These are phyloP conservation scores for Lepidonotus clava DNA, from an alignment of 2,888 invertebrate genomes.

Conservation along the genomic window DNA sequence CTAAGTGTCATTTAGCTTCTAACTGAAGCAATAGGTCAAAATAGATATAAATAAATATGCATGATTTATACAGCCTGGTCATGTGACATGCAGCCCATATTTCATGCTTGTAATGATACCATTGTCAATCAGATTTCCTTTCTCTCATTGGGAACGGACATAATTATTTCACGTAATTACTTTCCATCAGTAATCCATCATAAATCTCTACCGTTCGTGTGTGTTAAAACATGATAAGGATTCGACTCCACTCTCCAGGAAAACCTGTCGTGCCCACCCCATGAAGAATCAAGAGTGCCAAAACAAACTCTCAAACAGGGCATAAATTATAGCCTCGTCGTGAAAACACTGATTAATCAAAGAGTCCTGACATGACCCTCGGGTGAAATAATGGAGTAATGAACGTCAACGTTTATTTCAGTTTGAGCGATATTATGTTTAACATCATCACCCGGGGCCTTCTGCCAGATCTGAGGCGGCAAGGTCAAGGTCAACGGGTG, in stretches of 20 bases:
- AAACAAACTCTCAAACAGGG: background rate
- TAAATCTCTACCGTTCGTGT: no score
- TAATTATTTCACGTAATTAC: no score
- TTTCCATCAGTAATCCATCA: no score
- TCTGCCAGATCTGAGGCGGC: background rate
- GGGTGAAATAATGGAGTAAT: background rate
- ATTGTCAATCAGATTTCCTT: no score
- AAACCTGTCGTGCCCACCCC: background rate
- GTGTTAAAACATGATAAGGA: no score
- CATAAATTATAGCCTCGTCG: background rate
- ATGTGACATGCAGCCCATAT: no score
- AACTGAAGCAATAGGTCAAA: no score
- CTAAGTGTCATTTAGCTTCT: no score
- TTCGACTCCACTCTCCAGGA: background rate
- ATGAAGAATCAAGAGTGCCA: background rate
- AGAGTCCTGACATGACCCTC: background rate
- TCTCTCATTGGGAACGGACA: no score
- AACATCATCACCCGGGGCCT: background rate
- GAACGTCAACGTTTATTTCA: background rate
- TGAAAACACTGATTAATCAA: background rate
- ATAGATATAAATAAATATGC: no score
- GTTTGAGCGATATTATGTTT: background rate
- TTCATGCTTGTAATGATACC: no score
- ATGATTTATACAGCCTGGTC: no score
- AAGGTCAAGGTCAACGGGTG: constrained; percentile 25